Percentiles rank a stretch among this genome's conserved stretches.
These are phyloP conservation scores for Coenonympha arcania DNA, from an alignment of 2,888 invertebrate species.

Conservation along the genomic window DNA sequence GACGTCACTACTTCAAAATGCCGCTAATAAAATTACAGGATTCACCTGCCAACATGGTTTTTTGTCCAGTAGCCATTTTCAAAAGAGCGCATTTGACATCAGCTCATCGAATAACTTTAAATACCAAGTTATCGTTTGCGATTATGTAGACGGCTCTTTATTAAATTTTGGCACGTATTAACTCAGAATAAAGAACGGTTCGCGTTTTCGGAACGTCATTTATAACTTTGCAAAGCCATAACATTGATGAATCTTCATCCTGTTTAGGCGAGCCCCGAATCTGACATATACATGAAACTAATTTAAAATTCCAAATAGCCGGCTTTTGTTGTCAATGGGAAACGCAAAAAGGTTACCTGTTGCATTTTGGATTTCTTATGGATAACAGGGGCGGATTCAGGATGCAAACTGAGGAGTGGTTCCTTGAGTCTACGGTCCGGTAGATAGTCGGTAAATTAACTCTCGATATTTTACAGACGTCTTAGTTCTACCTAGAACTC, in stretches of 20 bases:
- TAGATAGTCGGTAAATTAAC: too few relatives aligned
- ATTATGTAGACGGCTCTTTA: slow-evolving; percentile 5
- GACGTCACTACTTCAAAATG: slow-evolving; percentile 42
- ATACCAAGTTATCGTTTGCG: slow-evolving; percentile 21
- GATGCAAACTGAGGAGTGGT: not conserved
- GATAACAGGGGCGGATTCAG: slow-evolving; percentile 26
- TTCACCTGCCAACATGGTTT: slow-evolving; percentile 66
- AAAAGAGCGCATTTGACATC: slow-evolving; percentile 56
- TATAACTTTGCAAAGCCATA: slow-evolving; percentile 39
- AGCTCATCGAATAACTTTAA: slow-evolving; percentile 53
- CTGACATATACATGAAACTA: slow-evolving; percentile 58
- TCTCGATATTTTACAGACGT: too few relatives aligned
- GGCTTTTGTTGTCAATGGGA: slow-evolving; percentile 53
- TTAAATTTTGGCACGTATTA: slow-evolving; percentile 20
- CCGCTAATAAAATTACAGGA: slow-evolving; percentile 58
- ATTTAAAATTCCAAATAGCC: slow-evolving; percentile 68
- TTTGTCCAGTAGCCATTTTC: slow-evolving; percentile 51
- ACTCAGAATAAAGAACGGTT: slow-evolving; percentile 9
- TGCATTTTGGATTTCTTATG: slow-evolving; percentile 45
- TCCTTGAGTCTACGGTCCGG: too few relatives aligned
- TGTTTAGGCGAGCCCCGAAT: slow-evolving; percentile 58
- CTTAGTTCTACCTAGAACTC: too few relatives aligned
- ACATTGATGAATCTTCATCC: slow-evolving; percentile 64
- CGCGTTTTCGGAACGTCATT: slow-evolving; percentile 7
- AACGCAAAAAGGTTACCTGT: slow-evolving; percentile 47